These are phyloP conservation scores for Turritopsis rubra DNA, from an alignment of 30 jellyfish, hydroid and myxozoan species.

Conservation along the genomic window DNA sequence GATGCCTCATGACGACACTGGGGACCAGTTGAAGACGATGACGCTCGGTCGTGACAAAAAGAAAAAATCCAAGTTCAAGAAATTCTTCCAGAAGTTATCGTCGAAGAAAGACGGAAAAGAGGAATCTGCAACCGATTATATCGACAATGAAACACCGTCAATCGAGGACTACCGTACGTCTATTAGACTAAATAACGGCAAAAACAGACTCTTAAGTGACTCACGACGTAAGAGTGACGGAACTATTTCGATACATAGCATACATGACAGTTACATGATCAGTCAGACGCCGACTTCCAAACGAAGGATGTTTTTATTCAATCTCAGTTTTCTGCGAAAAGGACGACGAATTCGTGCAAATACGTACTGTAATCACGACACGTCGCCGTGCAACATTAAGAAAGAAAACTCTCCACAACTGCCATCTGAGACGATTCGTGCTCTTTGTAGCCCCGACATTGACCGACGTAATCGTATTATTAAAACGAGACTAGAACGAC, in stretches of 20 bases:
- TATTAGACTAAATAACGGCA: not conserved
- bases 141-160: not conserved
- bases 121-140: conserved; percentile 5
- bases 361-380: not conserved
- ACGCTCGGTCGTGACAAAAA: conserved; percentile 50
- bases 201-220: not conserved
- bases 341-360: conserved; percentile 12
- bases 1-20: not conserved
- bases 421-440: conserved; percentile 35
- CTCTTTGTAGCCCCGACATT: conserved; percentile 34
- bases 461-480: conserved; percentile 18
- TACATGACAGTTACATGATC: conserved; percentile 19
- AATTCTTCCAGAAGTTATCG: conserved; percentile 41
- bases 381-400: not conserved
- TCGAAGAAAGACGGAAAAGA: conserved; percentile 31
- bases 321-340: conserved; percentile 25
- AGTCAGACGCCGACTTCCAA: conserved; percentile 32
- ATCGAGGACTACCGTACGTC: conserved; percentile 17
- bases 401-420: not conserved
- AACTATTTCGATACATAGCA: conserved; percentile 26
- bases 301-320: conserved; percentile 26
- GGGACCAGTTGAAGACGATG: conserved; percentile 52
- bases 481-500: conserved; percentile 17
- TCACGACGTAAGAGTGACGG: conserved; percentile 36
- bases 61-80: conserved; percentile 32